phyloP scores from a whole-genome alignment of 2,888 invertebrate genomes.

The Caenorhabditis sp. region DNA sequence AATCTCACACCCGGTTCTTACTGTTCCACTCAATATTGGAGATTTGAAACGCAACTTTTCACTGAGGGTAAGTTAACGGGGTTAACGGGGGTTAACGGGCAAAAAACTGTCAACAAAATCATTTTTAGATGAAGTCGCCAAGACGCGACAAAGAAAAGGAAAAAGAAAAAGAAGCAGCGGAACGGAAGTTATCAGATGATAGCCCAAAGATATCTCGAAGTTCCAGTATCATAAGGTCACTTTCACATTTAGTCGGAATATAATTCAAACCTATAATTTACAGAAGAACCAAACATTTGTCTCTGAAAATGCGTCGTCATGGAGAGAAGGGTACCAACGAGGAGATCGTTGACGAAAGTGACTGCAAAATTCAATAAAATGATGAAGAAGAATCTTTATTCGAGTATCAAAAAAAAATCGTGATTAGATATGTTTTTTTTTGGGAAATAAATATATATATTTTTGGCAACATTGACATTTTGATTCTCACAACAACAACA shows the following conservation, averaged over 20 bases:
- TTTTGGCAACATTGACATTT: neutral
- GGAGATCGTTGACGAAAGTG: conserved; percentile 52
- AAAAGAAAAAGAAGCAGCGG: conserved; percentile 37
- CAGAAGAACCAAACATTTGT: conserved; percentile 62
- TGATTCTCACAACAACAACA: neutral
- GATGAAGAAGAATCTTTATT: neutral
- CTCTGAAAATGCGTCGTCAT: conserved; percentile 60
- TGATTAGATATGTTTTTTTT: conserved; percentile 1
- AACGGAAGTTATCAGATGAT: conserved; percentile 44
- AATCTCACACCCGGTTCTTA: conserved; percentile 37
- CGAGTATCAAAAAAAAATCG: neutral
- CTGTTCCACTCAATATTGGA: conserved; percentile 32
- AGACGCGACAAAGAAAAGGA: conserved; percentile 48
- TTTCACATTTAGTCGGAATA: neutral
- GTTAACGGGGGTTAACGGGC: conserved; percentile 3
- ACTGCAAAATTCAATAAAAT: conserved; percentile 51
- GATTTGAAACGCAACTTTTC: conserved; percentile 56
- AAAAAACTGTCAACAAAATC: neutral
- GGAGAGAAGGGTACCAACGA: conserved; percentile 48
- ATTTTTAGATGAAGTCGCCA: conserved; percentile 50
- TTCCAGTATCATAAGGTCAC: conserved; percentile 43
- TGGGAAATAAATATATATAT: neutral
- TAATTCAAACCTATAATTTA: too few species aligned
- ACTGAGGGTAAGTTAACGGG: conserved; percentile 26
- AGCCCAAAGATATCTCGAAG: conserved; percentile 44